Percentiles rank a stretch among this genome's conserved stretches.
Conservation (phyloP, 2,113 vertebrate species). For the Ictalurus punctatus region DNA sequence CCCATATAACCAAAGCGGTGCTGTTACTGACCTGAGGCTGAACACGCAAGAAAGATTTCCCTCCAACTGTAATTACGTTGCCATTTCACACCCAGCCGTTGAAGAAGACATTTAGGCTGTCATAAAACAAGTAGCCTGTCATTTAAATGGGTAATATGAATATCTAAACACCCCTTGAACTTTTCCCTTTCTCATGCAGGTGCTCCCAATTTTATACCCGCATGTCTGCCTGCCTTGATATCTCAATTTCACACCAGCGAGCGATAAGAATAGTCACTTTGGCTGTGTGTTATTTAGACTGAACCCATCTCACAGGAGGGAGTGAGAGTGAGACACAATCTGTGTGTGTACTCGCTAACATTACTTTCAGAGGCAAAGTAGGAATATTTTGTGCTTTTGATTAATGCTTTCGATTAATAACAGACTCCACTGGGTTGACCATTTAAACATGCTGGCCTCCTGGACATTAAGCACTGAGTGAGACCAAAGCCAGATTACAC, state of each 20-base stretch:
- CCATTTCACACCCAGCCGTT: constrained; percentile 18
- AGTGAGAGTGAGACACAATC: not conserved
- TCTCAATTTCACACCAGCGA: constrained; percentile 46
- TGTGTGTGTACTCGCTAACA: constrained; percentile 3
- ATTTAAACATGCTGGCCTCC: not conserved
- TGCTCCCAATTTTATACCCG: constrained; percentile 29
- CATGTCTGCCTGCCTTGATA: constrained; percentile 40
- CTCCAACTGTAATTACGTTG: constrained; percentile 13
- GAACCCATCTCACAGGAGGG: constrained; percentile 12
- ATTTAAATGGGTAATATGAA: constrained; percentile 40
- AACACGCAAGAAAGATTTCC: constrained; percentile 15
- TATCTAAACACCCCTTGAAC: constrained; percentile 35
- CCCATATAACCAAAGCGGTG: constrained; percentile 37
- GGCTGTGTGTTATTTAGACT: constrained; percentile 48
- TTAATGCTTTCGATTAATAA: constrained; percentile 9
- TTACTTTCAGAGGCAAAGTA: constrained; percentile 7
- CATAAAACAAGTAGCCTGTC: constrained; percentile 40
- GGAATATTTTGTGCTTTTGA: constrained; percentile 8
- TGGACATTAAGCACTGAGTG: not conserved
- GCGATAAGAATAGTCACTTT: constrained; percentile 41
- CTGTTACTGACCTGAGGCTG: constrained; percentile 16
- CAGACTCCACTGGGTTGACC: not conserved
- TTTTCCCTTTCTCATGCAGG: constrained; percentile 22
- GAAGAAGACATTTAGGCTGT: constrained; percentile 27
- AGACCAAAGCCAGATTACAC: not conserved